A percentile compares a stretch with the other conserved stretches of the same genome.
Evolutionary conservation across 2,888 invertebrate species (phyloP).

Genomic region (Lasioglossum calceatum): DNA sequence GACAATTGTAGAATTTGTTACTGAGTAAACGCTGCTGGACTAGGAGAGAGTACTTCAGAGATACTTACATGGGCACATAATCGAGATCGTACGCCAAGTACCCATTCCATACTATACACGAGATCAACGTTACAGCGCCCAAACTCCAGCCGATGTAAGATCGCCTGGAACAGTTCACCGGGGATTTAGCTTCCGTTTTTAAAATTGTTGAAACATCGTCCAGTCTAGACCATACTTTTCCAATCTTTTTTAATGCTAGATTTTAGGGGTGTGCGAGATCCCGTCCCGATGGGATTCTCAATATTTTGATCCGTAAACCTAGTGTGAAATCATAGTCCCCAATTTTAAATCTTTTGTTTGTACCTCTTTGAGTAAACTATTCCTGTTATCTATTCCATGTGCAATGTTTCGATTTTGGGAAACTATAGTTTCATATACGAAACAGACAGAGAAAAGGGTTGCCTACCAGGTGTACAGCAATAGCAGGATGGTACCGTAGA

Average conservation of each 20-base stretch:
- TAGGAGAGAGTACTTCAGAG: not conserved
- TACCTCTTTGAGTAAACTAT: not conserved
- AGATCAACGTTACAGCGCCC: conserved; percentile 72
- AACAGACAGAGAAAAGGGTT: not conserved
- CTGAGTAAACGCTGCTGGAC: no score
- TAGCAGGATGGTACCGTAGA: conserved; percentile 81
- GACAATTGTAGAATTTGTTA: not conserved
- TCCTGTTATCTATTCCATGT: no score
- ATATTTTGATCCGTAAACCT: no score
- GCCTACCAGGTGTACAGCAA: conserved; percentile 83
- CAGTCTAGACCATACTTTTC: not conserved
- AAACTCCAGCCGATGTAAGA: conserved; percentile 79
- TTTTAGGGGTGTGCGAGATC: no score
- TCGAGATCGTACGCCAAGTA: conserved; percentile 82
- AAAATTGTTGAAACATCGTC: not conserved
- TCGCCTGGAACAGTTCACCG: conserved; percentile 77
- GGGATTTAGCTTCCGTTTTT: not conserved
- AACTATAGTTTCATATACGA: no score
- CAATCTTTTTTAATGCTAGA: no score
- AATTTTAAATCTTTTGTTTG: no score
- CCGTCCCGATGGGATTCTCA: no score
- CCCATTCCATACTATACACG: conserved; percentile 77
- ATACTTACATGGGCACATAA: conserved; percentile 84
- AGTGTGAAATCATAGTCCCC: no score
- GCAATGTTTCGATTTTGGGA: not conserved